Percentiles rank a stretch among this genome's conserved stretches.
Conservation (phyloP, 2,113 vertebrate genomes). For the Phaethon lepturus region DNA sequence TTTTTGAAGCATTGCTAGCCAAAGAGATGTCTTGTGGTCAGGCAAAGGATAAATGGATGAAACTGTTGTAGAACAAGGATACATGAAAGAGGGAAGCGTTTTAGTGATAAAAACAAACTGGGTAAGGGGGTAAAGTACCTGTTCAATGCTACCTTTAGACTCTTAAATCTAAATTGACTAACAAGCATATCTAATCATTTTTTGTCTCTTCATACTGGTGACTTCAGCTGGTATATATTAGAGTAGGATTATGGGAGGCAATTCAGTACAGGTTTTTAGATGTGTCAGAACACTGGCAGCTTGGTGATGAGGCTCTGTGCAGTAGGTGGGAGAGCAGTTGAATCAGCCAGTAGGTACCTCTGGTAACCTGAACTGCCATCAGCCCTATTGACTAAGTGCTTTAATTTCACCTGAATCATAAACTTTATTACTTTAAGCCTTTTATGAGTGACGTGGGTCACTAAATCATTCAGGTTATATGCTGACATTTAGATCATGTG, state of each 20-base stretch:
- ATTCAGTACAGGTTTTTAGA: neutral
- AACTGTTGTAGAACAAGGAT: neutral
- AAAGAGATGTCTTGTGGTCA: neutral
- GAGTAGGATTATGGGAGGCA: neutral
- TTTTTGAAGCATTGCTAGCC: neutral
- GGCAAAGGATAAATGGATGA: neutral
- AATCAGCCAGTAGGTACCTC: neutral
- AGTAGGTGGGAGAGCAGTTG: neutral
- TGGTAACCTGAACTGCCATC: neutral
- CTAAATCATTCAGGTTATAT: neutral
- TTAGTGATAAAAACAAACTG: neutral
- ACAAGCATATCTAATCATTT: neutral
- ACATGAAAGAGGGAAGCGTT: neutral
- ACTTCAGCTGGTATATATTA: neutral
- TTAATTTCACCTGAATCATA: neutral
- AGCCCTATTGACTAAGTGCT: neutral
- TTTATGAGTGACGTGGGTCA: neutral
- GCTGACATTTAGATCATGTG: neutral
- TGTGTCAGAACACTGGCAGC: neutral
- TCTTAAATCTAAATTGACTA: neutral
- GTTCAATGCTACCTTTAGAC: neutral
- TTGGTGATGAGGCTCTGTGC: rapidly evolving
- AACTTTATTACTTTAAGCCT: neutral
- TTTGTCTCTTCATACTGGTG: neutral
- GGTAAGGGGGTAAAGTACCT: neutral